These are phyloP conservation scores for Odocoileus hemionus DNA, from an alignment of 2,113 vertebrate species.

Conservation along the genomic window DNA sequence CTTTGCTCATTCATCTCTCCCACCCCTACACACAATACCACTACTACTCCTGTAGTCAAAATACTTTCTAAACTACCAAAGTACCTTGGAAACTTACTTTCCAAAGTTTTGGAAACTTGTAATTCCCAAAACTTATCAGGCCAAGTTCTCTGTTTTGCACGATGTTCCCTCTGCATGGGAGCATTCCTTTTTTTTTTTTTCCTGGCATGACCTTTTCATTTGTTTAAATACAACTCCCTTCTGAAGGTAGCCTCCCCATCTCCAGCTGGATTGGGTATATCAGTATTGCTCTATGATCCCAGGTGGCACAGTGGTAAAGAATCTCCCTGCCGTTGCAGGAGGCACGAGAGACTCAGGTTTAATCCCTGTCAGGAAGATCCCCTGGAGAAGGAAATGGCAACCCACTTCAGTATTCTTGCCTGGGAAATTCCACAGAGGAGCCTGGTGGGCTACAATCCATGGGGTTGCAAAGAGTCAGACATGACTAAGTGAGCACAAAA, in stretches of 20 bases:
- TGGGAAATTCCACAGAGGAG: background rate
- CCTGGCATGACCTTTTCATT: background rate
- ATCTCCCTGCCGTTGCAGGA: background rate
- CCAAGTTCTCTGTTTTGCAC: background rate
- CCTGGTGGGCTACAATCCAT: background rate
- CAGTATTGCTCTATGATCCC: background rate
- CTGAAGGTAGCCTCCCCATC: background rate
- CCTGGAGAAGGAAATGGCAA: background rate
- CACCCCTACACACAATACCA: background rate
- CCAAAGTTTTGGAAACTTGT: background rate
- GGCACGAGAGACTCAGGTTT: background rate
- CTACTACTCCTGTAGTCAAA: background rate
- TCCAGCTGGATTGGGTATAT: background rate
- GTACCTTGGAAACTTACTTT: background rate
- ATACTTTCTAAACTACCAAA: background rate
- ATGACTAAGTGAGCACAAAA: background rate
- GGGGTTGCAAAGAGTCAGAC: background rate
- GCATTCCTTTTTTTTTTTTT: background rate
- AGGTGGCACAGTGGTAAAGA: background rate
- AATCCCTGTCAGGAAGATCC: background rate
- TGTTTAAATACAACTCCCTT: background rate
- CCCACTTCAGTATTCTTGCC: background rate
- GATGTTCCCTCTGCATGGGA: background rate
- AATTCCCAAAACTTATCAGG: background rate
- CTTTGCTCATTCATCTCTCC: background rate